Base-by-base conservation (phyloP, 2,888 invertebrate genomes). In the Drosophila atroscutellata region DNA sequence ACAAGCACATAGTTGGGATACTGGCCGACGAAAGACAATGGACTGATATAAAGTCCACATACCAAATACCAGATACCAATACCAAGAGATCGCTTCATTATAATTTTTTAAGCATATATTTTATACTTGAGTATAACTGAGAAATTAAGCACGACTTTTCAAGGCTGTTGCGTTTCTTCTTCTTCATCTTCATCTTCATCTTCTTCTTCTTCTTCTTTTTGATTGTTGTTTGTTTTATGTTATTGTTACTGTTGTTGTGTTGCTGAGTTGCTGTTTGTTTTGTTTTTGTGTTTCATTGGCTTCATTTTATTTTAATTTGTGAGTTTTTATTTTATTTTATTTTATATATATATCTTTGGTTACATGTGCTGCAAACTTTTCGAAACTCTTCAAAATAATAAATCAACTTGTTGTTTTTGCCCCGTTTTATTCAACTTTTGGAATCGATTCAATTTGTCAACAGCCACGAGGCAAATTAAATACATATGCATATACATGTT, bases 141-240 rank as follows among this genome's bases (percentile, higher is more conserved):
- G 83, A 86, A 86, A 86, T 86, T 86, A 86, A 87, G 86, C 86
- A 83, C 86, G 86, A 86, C 84, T 87, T 86, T 76, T 86, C 87
- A 86, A 86, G 86, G 86, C 75, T 78, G 63, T 72, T 63, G 37
- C 39, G 54, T 59, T 49, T 72, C 62, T 72, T 42, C 42, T 42
- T 42, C 42, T 73, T 72, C 47, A 47, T 54, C 67, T 73, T 72
- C 47, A 50, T 54, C 67, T 26, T 26, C 20, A 3, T 26, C 49
- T 58, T 59, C 69, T 74, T 72, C 49, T 58, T 59, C 69, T 74
- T 72, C 65, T 64, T 69, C 28, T 59, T 58, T 64, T 57, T 64
- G 39, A 34, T 68, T 64, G 55, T 61, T 60, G 47, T 47, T 49
- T 42, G 62, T 63, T 61, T 61, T 37, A n/a, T 74, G 26, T 51